Evolutionary conservation across 2,797 vertebrate genomes (phyloP), one percentile per base, ranked within the genome.

Genomic region (Oreochromis mossambicus): DNA sequence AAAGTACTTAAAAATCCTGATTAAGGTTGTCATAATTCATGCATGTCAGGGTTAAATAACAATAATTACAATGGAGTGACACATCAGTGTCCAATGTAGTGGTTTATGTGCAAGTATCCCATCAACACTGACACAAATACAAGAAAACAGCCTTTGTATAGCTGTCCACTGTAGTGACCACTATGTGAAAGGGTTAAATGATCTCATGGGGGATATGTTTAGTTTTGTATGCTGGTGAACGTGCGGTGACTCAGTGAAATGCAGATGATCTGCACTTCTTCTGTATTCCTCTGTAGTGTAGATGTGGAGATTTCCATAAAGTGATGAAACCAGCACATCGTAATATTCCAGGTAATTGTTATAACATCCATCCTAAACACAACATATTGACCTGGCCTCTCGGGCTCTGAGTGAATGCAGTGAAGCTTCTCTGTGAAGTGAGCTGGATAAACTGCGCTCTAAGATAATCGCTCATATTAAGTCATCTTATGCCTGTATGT

Each of bases 101-200:
- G 5, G 14, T 56, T 56, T 8, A 55, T 15, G 14, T 29, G 26
- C 0, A 1, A 32, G 55, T 8, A 58, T 4, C 14, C 51, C 55
- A 58, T 58, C 26, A 58, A 58, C 26, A 55, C 54, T 2, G 3
- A 1, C 52, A 29, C 54, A 29, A 56, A 29, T 26, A 15, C 55
- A 56, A 56, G 26, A 9, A 56, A 56, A 56, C 26, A 56, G 55
- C 26, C 55, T 56, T 0, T 56, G 26, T 32, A 56, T 3, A 56
- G 55, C 55, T 29, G 26, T 36, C 0, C 8, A 0, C 55, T 32
- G 26, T 1, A 56, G 26, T 17, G 26, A 56, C 54, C 54, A 29
- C 2, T 32, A 14, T 0, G 26, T 58, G 55, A 32, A 58, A 58
- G 14, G 26, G 14, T 58, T 34, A 14, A 66, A 41, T 8, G 36